Base-by-base conservation (phyloP, 92 coral and sea anemone species). In the Palythoa grandiflora region DNA sequence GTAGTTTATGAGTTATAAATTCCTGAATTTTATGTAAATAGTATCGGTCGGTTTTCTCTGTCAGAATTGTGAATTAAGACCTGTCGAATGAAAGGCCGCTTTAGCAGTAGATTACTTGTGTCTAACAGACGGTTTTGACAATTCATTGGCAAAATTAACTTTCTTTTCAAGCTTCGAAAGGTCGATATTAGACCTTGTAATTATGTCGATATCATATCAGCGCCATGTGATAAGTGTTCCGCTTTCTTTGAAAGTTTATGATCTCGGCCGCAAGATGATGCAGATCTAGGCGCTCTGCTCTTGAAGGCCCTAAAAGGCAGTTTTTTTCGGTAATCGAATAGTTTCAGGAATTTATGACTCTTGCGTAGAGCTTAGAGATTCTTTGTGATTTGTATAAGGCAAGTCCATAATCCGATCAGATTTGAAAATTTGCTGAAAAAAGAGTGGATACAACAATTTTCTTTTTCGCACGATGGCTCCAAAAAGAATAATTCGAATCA, bases 141-240 rank as follows among this genome's bases (percentile, higher is more conserved):
- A 68, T 71, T 47, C 74, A 68, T 60, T 81, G 86, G 86, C 86
- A 81, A 81, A 81, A 81, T 81, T 81, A 81, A 81, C 75, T 81
- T 63, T 61, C 86, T 40, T 81, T 68, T 81, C 86, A 81, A 20
- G 47, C 40, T 36, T 66, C 50, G 15, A 68, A 71, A 66, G 40
- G 71, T 47, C 21, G 86, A 81, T 81, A 81, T 81, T 81, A 47
- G 86, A 71, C 86, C 53, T 66, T 39, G 86, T 48, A 47, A 65
- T 48, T 66, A 81, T 53, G 40, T 81, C 75, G 86, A 40, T 77
- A 65, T 81, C 75, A 66, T 37, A 81, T 81, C 86, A 68, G 61
- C 75, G 75, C 21, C 55, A 57, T 78, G 70, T 63, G 20, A 17
- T 17, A 9, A 65, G 48, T 16, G 50, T 13, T 48, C n/a, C 86